phyloP scores from a whole-genome alignment of 2,888 invertebrate species.

The Dicyrtoma fusca region DNA sequence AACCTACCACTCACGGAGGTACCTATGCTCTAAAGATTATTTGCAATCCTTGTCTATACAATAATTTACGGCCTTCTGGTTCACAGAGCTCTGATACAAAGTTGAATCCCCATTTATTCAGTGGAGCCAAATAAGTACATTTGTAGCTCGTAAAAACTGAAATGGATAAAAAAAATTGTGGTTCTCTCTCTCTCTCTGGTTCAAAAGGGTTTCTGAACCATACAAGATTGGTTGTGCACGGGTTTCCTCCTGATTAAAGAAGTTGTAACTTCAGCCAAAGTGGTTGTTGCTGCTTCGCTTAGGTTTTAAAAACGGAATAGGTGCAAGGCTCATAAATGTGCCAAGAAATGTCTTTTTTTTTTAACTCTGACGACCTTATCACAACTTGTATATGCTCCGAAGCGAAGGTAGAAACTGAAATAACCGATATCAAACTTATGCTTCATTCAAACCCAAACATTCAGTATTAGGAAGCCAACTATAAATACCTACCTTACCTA shows the following conservation, averaged over 20 bases:
- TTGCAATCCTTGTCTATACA: background rate
- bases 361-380: background rate
- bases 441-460: too few species aligned
- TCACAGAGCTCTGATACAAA: background rate
- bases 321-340: constrained; percentile 10
- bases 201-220: background rate
- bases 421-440: too few species aligned
- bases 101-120: constrained; percentile 25
- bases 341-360: constrained; percentile 24
- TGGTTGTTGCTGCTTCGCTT: background rate
- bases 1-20: too few species aligned
- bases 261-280: background rate
- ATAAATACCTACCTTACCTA: too few species aligned
- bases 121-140: constrained; percentile 34
- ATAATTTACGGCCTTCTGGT: constrained; percentile 25
- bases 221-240: constrained; percentile 6
- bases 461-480: too few species aligned
- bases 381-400: background rate
- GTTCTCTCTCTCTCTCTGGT: too few species aligned
- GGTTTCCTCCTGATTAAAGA: background rate
- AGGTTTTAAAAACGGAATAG: background rate
- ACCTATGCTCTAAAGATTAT: constrained; percentile 18
- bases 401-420: too few species aligned
- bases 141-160: constrained; percentile 32
- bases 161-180: background rate